Evolutionary conservation across 1,140 invertebrate species (phyloP), one percentile per base, ranked within the genome.

Genomic region (Cotesia vestalis): DNA sequence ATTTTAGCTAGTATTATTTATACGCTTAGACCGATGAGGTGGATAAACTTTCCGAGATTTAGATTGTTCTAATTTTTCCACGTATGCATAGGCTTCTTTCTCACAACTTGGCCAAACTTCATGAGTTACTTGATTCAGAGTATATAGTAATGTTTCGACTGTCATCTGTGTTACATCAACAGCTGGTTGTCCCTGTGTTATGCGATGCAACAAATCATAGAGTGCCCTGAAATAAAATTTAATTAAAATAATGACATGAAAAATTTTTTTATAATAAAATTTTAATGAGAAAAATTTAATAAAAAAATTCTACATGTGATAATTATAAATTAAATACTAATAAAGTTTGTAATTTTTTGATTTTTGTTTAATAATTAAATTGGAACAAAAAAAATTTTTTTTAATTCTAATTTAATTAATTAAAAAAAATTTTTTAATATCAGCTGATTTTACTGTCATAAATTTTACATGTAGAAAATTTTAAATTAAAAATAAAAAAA

Each of bases 131-230:
- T 69, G 20, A 3, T 27, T 36, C 14, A 77, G 64, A 17, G 71
- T 20, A 17, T 61, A 35, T 4, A 59, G 52, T 20, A 77, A 20
- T 59, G 66, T 75, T 61, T 71, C 57, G 11, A 53, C 53, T 4
- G 61, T 76, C 52, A 66, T 67, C 61, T 60, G 51, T 0, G 74
- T 61, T 36, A 71, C 11, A 35, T 76, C 68, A 9, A 69, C 53
- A 14, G 68, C 6, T 4, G 72, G 68, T 53, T 66, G 62, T 9
- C 74, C 74, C 4, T 71, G 36, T 9, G 73, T 73, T 53, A 64
- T 69, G 14, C 68, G 66, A 59, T 67, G 52, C 11, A 77, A 36
- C 34, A 62, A 59, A 34, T 73, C 63, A 46, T 77, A 77, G 2
- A 69, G 46, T 17, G 67, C 66, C 20, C 75, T 76, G 46, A 70